A percentile compares a stretch with the other conserved stretches of the same genome.
Evolutionary conservation across 23 tunicate genomes (phyloP).

Genomic region (Oikopleura dioica): DNA sequence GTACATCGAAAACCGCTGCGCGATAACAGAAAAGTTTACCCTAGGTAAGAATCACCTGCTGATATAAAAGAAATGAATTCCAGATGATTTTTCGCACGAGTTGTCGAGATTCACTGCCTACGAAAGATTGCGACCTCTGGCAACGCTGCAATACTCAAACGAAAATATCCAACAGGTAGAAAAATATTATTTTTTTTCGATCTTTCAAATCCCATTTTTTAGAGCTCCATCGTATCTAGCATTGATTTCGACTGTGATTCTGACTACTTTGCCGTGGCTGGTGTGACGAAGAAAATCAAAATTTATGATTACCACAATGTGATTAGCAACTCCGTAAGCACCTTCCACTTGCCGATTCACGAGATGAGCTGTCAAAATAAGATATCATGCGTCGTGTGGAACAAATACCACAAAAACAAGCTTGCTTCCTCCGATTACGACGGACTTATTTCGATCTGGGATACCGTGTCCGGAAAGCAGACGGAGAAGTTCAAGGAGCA

Average conservation of each 20-base stretch:
- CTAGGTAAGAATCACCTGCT: constrained; percentile 20
- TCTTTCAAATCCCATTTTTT: no score
- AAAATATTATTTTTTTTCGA: no score
- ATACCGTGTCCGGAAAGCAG: constrained; percentile 62
- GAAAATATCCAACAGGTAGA: constrained; percentile 59
- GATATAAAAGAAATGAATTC: constrained; percentile 27
- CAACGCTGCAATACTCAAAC: constrained; percentile 54
- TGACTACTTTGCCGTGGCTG: constrained; percentile 94
- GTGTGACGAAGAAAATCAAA: constrained; percentile 89
- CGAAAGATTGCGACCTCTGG: constrained; percentile 39
- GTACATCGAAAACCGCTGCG: background rate
- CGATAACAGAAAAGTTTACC: background rate
- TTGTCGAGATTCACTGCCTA: constrained; percentile 48
- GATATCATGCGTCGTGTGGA: constrained; percentile 86
- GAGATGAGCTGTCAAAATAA: constrained; percentile 88
- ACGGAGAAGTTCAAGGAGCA: constrained; percentile 52
- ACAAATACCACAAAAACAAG: constrained; percentile 75
- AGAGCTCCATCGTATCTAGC: constrained; percentile 72
- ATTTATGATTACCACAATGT: constrained; percentile 83
- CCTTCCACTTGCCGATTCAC: constrained; percentile 44
- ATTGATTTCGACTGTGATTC: constrained; percentile 87
- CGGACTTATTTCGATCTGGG: constrained; percentile 83
- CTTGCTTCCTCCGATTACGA: constrained; percentile 85
- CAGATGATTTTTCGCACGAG: constrained; percentile 37
- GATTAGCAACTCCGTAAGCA: constrained; percentile 48